A percentile compares a stretch with the other conserved stretches of the same genome.
These are phyloP conservation scores for Diaperis boleti DNA, from an alignment of 2,888 invertebrate species.

Conservation along the genomic window DNA sequence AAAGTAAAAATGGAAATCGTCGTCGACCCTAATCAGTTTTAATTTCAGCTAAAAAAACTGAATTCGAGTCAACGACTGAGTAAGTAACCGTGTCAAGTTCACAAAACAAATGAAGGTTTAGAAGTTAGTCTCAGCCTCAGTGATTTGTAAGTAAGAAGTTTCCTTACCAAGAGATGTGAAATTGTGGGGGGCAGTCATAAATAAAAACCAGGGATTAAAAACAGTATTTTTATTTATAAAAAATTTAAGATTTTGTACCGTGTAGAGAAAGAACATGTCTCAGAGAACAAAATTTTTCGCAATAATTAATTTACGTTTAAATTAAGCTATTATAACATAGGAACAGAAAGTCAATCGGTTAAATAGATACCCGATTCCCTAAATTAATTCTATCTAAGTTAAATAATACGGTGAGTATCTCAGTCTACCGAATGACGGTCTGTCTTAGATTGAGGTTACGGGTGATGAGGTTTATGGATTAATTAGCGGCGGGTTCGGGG, in stretches of 20 bases:
- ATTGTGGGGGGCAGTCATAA: conserved; percentile 24
- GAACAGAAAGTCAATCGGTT: conserved; percentile 53
- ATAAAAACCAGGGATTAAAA: conserved; percentile 44
- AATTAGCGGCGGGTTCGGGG: conserved; percentile 61
- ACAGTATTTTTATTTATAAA: conserved; percentile 47
- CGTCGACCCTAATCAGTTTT: background rate
- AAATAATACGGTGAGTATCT: conserved; percentile 52
- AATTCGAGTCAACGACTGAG: background rate
- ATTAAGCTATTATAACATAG: conserved; percentile 41
- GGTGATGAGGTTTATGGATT: conserved; percentile 44
- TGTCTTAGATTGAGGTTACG: conserved; percentile 41
- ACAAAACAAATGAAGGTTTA: background rate
- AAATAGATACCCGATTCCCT: conserved; percentile 51
- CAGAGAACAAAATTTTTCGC: conserved; percentile 30
- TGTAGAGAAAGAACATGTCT: conserved; percentile 37
- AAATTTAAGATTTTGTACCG: conserved; percentile 45
- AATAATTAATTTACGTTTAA: conserved; percentile 33
- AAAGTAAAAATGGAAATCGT: background rate
- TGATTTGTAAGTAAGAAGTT: conserved; percentile 20
- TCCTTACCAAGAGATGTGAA: conserved; percentile 21
- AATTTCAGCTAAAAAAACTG: background rate
- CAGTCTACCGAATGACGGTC: conserved; percentile 51
- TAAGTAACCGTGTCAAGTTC: conserved; percentile 4
- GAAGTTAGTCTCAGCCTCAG: conserved; percentile 21
- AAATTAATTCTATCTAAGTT: conserved; percentile 51